Evolutionary conservation across 1,140 invertebrate species (phyloP).

Genomic region (Acyrthosiphon pisum): DNA sequence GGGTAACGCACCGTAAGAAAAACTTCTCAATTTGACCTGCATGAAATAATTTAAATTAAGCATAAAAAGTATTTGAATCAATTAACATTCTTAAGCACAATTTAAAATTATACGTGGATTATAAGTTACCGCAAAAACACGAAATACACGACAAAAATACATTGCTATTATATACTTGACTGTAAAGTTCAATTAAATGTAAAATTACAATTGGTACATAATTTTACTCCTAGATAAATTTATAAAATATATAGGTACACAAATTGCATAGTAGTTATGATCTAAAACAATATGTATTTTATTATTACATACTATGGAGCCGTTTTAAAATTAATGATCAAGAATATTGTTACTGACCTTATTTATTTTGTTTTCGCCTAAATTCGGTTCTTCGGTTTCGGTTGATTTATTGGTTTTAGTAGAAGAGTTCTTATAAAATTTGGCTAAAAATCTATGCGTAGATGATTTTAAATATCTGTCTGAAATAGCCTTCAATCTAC

Average conservation of each 20-base stretch:
- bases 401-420: slow-evolving; percentile 61
- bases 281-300: background rate
- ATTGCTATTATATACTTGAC: background rate
- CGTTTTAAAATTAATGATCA: background rate
- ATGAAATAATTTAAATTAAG: slow-evolving; percentile 57
- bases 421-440: slow-evolving; percentile 67
- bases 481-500: slow-evolving; percentile 74
- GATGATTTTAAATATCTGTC: slow-evolving; percentile 73
- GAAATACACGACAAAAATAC: background rate
- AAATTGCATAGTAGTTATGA: no score
- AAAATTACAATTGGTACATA: background rate
- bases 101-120: background rate
- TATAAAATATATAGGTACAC: background rate
- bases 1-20: slow-evolving; percentile 77
- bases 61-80: background rate
- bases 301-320: background rate
- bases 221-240: background rate
- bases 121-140: background rate
- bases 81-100: background rate
- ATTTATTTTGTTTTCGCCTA: background rate
- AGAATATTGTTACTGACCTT: slow-evolving; percentile 35
- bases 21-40: slow-evolving; percentile 73
- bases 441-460: slow-evolving; percentile 73
- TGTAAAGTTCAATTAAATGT: background rate
- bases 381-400: background rate